Conservation (phyloP, 2,113 vertebrate genomes). For the Engystomops pustulosus region DNA sequence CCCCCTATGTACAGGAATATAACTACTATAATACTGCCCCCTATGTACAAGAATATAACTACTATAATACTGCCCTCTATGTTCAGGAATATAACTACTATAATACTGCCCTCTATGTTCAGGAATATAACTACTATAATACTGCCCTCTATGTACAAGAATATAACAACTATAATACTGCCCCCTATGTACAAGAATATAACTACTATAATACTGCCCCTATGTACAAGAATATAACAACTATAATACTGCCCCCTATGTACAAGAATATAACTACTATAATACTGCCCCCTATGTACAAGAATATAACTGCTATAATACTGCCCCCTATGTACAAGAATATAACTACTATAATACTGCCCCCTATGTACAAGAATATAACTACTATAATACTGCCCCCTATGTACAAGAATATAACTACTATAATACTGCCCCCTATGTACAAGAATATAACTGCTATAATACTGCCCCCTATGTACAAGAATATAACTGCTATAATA, state of each 20-base stretch:
- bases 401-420: neutral
- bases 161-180: constrained; percentile 9
- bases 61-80: neutral
- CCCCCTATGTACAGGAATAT: neutral
- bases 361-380: neutral
- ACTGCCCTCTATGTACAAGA: neutral
- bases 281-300: neutral
- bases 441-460: neutral
- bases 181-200: neutral
- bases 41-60: neutral
- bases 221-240: neutral
- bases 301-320: neutral
- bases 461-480: neutral
- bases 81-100: neutral
- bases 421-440: neutral
- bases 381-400: neutral
- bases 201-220: constrained; percentile 8
- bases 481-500: constrained; percentile 10
- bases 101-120: neutral
- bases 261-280: neutral
- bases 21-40: neutral
- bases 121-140: neutral
- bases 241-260: neutral
- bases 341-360: neutral
- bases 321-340: neutral